phyloP scores from a whole-genome alignment of 2,113 vertebrate species.

The Xiphias gladius region DNA sequence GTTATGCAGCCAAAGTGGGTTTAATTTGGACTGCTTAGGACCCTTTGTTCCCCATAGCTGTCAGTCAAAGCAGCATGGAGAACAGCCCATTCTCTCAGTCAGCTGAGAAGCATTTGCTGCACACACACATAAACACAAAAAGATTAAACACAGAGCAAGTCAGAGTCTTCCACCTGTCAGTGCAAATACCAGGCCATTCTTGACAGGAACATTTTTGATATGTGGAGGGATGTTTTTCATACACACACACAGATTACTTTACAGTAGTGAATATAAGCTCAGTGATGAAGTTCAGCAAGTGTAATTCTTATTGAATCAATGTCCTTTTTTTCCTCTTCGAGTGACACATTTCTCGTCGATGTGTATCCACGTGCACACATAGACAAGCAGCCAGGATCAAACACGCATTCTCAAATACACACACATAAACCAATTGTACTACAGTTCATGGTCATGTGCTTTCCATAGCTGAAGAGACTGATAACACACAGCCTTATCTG shows the following conservation, averaged over 20 bases:
- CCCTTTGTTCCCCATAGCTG: constrained; percentile 59
- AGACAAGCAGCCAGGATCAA: background rate
- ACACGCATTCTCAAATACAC: constrained; percentile 11
- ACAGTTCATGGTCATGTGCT: constrained; percentile 59
- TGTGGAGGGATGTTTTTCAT: constrained; percentile 26
- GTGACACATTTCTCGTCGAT: constrained; percentile 3
- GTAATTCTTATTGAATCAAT: background rate
- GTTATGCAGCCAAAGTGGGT: constrained; percentile 59
- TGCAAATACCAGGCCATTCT: constrained; percentile 28
- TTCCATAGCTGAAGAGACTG: constrained; percentile 48
- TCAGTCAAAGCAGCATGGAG: constrained; percentile 50
- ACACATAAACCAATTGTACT: constrained; percentile 34
- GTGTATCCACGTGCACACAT: constrained; percentile 1
- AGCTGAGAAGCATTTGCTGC: constrained; percentile 15
- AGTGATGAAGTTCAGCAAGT: background rate
- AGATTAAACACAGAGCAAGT: constrained; percentile 46
- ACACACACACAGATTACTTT: background rate
- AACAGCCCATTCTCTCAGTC: constrained; percentile 48
- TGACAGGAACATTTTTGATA: constrained; percentile 47
- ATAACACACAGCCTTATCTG: constrained; percentile 70
- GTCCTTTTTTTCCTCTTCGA: background rate
- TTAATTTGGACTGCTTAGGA: constrained; percentile 68
- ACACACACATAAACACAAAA: background rate
- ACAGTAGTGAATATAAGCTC: background rate
- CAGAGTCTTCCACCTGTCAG: constrained; percentile 57